Percentiles rank a stretch among this genome's conserved stretches.
These are phyloP conservation scores for Tupaia tana DNA, from an alignment of 2,113 vertebrate species.

Conservation along the genomic window DNA sequence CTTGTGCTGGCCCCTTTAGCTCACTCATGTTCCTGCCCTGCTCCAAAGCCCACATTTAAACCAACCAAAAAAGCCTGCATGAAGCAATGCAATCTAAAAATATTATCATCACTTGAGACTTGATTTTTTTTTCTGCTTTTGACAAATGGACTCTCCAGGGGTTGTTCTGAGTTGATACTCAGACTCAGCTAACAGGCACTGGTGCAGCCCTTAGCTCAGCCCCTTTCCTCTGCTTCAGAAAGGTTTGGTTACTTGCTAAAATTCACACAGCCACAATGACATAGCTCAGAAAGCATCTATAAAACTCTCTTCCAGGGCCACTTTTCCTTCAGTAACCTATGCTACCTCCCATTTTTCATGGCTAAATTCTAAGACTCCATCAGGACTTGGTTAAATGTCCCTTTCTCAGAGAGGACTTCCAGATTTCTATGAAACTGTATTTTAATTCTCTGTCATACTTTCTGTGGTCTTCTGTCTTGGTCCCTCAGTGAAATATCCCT, in stretches of 20 bases:
- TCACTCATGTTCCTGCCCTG: conserved; percentile 33
- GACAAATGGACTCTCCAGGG: conserved; percentile 80
- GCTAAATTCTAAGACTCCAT: not conserved
- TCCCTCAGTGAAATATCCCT: not conserved
- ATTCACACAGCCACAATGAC: not conserved
- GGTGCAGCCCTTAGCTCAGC: not conserved
- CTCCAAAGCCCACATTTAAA: conserved; percentile 68
- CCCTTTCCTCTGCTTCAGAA: not conserved
- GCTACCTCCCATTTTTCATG: not conserved
- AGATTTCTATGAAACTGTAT: not conserved
- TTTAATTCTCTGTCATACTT: not conserved
- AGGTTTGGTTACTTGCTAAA: not conserved
- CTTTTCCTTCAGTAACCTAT: not conserved
- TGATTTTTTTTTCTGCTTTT: conserved; percentile 82
- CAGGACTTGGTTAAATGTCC: not conserved
- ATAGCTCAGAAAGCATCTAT: not conserved
- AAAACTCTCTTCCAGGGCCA: not conserved
- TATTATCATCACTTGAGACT: conserved; percentile 78
- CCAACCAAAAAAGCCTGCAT: conserved; percentile 70
- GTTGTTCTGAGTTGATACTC: conserved; percentile 57
- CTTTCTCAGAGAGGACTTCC: not conserved
- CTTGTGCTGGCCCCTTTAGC: conserved; percentile 50
- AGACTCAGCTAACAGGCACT: not conserved
- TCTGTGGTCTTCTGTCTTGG: not conserved
- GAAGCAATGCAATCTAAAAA: conserved; percentile 82